Conservation (phyloP, 2,888 invertebrate genomes). For the Ametastegia equiseti region DNA sequence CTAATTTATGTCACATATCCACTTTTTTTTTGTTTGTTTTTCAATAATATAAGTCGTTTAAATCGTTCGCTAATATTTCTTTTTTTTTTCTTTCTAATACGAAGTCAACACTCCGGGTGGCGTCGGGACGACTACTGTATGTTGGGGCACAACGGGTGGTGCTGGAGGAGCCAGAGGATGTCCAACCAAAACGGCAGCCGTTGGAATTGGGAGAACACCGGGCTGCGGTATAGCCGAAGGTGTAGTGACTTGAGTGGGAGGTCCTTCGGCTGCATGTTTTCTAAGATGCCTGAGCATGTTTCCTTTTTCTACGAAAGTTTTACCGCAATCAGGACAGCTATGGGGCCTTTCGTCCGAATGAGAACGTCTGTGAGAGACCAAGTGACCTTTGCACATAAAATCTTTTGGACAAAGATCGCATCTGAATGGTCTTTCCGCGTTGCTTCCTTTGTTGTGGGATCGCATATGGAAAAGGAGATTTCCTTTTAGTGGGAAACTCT, state of each 20-base stretch:
- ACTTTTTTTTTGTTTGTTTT: slow-evolving; percentile 3
- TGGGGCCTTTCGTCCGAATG: slow-evolving; percentile 82
- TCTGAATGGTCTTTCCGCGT: slow-evolving; percentile 83
- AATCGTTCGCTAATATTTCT: slow-evolving; percentile 29
- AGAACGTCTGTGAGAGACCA: slow-evolving; percentile 89
- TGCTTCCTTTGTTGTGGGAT: slow-evolving; percentile 87
- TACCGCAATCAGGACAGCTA: slow-evolving; percentile 85
- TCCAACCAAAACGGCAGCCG: slow-evolving; percentile 69
- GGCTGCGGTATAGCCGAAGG: slow-evolving; percentile 71
- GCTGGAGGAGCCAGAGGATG: slow-evolving; percentile 70
- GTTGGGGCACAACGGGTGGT: slow-evolving; percentile 74
- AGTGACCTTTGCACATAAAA: slow-evolving; percentile 92
- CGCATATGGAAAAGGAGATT: slow-evolving; percentile 92
- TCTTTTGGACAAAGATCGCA: slow-evolving; percentile 92
- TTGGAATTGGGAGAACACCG: slow-evolving; percentile 70
- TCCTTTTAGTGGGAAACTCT: slow-evolving; percentile 90
- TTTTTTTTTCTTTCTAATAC: slow-evolving; percentile 68
- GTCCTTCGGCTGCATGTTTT: slow-evolving; percentile 81
- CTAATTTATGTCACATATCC: slow-evolving; percentile 40
- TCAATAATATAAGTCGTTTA: slow-evolving; percentile 5
- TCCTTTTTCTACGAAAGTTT: slow-evolving; percentile 89
- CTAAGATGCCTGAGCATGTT: slow-evolving; percentile 86
- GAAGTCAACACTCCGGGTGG: slow-evolving; percentile 78
- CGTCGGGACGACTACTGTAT: slow-evolving; percentile 79
- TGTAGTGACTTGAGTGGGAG: slow-evolving; percentile 72